Conservation (phyloP, 2,888 invertebrate species). For the Sminthurinus aureus region DNA sequence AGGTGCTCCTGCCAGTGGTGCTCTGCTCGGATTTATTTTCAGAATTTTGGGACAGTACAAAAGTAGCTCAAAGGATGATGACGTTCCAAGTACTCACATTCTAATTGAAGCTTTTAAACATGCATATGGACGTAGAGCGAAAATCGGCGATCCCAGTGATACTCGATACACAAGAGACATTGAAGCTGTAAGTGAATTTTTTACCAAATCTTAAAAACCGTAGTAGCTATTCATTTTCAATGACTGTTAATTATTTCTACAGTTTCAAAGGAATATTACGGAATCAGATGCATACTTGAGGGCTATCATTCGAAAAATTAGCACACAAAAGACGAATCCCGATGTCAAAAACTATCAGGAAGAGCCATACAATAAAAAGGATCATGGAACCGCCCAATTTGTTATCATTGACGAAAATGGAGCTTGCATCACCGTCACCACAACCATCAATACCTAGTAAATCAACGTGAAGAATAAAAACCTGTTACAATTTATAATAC, state of each 20-base stretch:
- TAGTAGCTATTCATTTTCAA: no score
- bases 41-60: slow-evolving; percentile 56
- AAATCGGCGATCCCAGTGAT: slow-evolving; percentile 59
- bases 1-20: no score
- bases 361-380: slow-evolving; percentile 69
- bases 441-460: slow-evolving; percentile 86
- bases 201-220: no score
- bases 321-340: slow-evolving; percentile 72
- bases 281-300: slow-evolving; percentile 55
- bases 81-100: slow-evolving; percentile 75
- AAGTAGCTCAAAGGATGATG: slow-evolving; percentile 15
- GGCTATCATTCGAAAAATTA: slow-evolving; percentile 70
- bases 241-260: no score
- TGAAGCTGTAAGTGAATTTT: neutral
- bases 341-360: slow-evolving; percentile 78
- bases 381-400: slow-evolving; percentile 87
- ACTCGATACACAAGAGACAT: neutral
- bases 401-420: slow-evolving; percentile 84
- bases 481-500: no score
- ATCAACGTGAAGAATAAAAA: no score
- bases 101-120: slow-evolving; percentile 89
- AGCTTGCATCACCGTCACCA: slow-evolving; percentile 90
- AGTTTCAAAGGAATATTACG: slow-evolving; percentile 74
- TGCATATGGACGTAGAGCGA: slow-evolving; percentile 84
- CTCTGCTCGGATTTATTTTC: slow-evolving; percentile 65